Percentiles rank a stretch among this genome's conserved stretches.
Evolutionary conservation across 1,140 invertebrate species (phyloP).

Genomic region (Drosophila sulfurigaster): DNA sequence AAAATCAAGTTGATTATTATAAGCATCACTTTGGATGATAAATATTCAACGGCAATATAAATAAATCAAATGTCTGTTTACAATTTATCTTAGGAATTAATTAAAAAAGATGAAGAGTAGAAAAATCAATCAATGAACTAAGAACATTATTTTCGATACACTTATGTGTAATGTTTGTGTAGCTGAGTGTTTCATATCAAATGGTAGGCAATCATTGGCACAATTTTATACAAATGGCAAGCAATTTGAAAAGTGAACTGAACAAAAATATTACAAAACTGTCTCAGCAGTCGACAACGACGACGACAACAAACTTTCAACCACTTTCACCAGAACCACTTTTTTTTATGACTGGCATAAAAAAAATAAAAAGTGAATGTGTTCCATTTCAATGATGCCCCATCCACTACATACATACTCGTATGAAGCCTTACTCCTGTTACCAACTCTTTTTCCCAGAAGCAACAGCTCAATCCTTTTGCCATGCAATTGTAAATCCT

Average conservation of each 20-base stretch:
- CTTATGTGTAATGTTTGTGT: neutral
- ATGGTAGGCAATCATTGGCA: slow-evolving; percentile 19
- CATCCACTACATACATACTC: neutral
- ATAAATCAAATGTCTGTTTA: too few relatives aligned
- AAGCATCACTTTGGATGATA: too few relatives aligned
- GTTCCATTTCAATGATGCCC: slow-evolving; percentile 23
- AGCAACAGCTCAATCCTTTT: slow-evolving; percentile 9
- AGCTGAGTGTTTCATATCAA: neutral
- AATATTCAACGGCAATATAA: too few relatives aligned
- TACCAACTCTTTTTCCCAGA: neutral
- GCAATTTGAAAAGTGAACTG: slow-evolving; percentile 27
- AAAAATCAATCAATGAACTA: neutral
- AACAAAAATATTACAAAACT: slow-evolving; percentile 10
- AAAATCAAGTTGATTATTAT: neutral
- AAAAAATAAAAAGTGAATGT: slow-evolving; percentile 29
- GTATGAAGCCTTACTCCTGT: neutral
- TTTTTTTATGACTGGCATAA: slow-evolving; percentile 36
- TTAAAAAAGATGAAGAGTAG: too few relatives aligned
- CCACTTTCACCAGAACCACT: slow-evolving; percentile 29
- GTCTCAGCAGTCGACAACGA: neutral
- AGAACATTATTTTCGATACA: neutral
- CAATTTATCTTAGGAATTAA: too few relatives aligned
- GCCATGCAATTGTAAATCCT: slow-evolving; percentile 19
- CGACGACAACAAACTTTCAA: slow-evolving; percentile 24
- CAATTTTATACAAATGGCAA: slow-evolving; percentile 9